These are phyloP conservation scores for Eristalis pertinax DNA, from an alignment of 2,888 invertebrate genomes.

Conservation along the genomic window DNA sequence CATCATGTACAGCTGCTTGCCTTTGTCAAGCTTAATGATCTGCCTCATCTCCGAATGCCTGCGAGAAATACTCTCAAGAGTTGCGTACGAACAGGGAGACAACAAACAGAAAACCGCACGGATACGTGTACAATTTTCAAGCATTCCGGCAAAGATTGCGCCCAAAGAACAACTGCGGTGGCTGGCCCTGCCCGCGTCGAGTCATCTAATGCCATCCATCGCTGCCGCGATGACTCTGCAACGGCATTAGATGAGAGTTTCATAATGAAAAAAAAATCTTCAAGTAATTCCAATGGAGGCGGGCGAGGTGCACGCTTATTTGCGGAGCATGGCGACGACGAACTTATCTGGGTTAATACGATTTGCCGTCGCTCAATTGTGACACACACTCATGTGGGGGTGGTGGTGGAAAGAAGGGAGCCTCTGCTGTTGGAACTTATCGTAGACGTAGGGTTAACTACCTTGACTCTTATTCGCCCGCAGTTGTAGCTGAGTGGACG, in stretches of 20 bases:
- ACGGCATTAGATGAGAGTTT: slow-evolving; percentile 24
- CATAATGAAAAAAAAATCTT: slow-evolving; percentile 38
- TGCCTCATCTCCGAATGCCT: slow-evolving; percentile 52
- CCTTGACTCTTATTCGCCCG: slow-evolving; percentile 51
- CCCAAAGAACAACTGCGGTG: slow-evolving; percentile 5
- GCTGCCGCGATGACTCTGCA: not conserved
- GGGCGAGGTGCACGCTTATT: slow-evolving; percentile 16
- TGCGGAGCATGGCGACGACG: slow-evolving; percentile 17
- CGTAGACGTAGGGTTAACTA: slow-evolving; percentile 41
- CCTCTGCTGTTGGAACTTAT: not conserved
- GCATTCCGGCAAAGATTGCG: slow-evolving; percentile 17
- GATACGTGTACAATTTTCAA: slow-evolving; percentile 11
- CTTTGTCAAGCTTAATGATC: slow-evolving; percentile 65
- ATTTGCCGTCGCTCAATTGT: slow-evolving; percentile 41
- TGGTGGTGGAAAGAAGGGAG: not conserved
- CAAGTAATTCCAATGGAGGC: slow-evolving; percentile 13
- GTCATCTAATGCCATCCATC: not conserved
- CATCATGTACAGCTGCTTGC: slow-evolving; percentile 23
- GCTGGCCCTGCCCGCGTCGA: not conserved
- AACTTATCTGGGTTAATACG: slow-evolving; percentile 53
- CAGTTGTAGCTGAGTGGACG: not conserved
- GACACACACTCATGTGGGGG: not conserved
- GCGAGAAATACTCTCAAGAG: slow-evolving; percentile 43
- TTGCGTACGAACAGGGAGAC: slow-evolving; percentile 1
- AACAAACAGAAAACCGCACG: slow-evolving; percentile 17